These are phyloP conservation scores for Sitobion miscanthi DNA, from an alignment of 1,140 invertebrate genomes.

Conservation along the genomic window DNA sequence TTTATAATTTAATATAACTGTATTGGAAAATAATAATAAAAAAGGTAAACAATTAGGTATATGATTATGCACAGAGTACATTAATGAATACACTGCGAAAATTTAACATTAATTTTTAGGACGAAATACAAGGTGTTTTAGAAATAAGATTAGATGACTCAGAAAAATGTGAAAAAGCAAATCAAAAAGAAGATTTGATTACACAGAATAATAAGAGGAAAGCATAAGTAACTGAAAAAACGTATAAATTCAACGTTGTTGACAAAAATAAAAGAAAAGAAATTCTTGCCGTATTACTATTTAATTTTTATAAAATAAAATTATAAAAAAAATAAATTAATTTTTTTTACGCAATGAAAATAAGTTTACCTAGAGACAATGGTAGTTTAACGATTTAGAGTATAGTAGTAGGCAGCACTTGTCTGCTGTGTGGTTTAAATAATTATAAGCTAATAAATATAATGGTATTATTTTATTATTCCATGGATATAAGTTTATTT, in stretches of 20 bases:
- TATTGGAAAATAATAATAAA: constrained; percentile 89
- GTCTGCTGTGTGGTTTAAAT: background rate
- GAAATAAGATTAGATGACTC: constrained; percentile 7
- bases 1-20: constrained; percentile 61
- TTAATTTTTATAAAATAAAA: no score
- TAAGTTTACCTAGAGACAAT: background rate
- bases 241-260: background rate
- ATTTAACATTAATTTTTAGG: constrained; percentile 3
- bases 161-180: background rate
- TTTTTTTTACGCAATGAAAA: background rate
- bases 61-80: background rate
- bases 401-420: background rate
- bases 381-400: background rate
- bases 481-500: background rate
- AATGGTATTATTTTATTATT: background rate
- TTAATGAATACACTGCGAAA: background rate
- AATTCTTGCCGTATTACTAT: no score
- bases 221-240: background rate
- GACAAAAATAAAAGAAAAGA: background rate
- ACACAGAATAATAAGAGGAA: background rate
- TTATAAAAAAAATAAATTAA: background rate
- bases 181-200: background rate
- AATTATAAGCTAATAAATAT: background rate
- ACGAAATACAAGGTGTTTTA: background rate
- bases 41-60: constrained; percentile 68